A percentile compares a stretch with the other conserved stretches of the same genome.
phyloP scores from a whole-genome alignment of 2,797 vertebrate genomes.

The Pteropus rufus region DNA sequence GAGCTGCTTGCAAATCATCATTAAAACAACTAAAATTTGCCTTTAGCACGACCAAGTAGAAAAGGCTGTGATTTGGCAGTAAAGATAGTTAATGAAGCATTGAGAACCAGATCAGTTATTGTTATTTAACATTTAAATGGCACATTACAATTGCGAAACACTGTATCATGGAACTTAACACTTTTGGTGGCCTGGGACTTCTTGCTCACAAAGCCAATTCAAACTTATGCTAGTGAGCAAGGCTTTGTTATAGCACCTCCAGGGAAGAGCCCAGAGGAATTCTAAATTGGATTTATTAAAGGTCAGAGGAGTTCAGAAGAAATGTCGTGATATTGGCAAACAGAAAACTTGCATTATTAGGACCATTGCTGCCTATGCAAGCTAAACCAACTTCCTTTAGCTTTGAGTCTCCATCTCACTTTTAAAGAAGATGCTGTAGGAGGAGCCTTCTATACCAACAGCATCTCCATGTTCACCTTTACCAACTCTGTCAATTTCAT shows the following conservation, averaged over 20 bases:
- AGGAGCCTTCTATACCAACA: not conserved
- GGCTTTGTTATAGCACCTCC: not conserved
- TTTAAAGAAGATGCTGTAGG: not conserved
- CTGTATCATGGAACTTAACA: not conserved
- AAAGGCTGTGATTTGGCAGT: constrained; percentile 14
- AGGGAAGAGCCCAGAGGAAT: not conserved
- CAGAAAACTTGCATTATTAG: not conserved
- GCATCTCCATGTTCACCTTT: not conserved
- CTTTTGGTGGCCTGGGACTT: not conserved
- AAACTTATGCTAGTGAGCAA: not conserved
- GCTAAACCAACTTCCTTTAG: not conserved
- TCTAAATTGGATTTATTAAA: not conserved
- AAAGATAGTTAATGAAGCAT: constrained; percentile 16
- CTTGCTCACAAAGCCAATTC: not conserved
- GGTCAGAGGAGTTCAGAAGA: not conserved
- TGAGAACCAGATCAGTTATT: not conserved
- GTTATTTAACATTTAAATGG: constrained; percentile 51
- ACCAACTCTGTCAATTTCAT: not conserved
- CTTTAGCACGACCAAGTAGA: constrained; percentile 19
- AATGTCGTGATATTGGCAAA: not conserved
- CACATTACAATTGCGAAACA: not conserved
- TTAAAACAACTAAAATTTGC: constrained; percentile 50
- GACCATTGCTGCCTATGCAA: not conserved
- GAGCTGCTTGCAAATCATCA: not conserved
- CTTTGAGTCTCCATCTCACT: not conserved